Base-by-base conservation (phyloP, 2,113 vertebrate species). In the Austrofundulus limnaeus region DNA sequence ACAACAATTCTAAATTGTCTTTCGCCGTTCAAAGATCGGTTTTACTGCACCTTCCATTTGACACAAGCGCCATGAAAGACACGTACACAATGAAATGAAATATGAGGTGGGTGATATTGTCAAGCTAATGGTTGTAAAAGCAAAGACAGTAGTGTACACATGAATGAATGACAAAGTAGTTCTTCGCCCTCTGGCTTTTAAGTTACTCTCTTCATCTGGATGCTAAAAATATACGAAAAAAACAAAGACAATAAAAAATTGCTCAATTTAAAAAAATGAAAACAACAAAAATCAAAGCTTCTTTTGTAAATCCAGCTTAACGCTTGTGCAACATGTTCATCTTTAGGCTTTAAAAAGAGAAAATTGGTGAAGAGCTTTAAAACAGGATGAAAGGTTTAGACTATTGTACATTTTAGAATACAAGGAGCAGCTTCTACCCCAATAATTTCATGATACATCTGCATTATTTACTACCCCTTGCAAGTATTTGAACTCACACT, bases 381-480 rank as follows among this genome's bases (percentile, higher is more conserved):
- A 49, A 53, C 13, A 12, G 50, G 23, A 42, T 59, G 56, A 56
- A 59, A 23, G 56, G 37, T 74, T 73, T 60, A 21, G 31, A 66
- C 50, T 24, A 16, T 41, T 25, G n/a, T 17, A 28, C 38, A 50
- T 57, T 51, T 81, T 37, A 45, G 19, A 55, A 67, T 28, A 23
- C 67, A 70, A 71, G 57, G 43, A 72, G 66, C 46, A 58, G 67
- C 67, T 79, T 82, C 82, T 64, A 80, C 20, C 57, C 74, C 70
- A 78, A 80, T 83, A 73, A 75, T 80, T 83, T 78, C 65, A 76
- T 59, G 61, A 87, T 78, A 67, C 39, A 34, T 49, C 66, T 85
- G 61, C 66, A 83, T 86, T 86, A 83, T 86, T 78, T 78, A 86
- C 77, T n/a, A 80, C 23, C 72, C 75, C 70, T 86, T 48, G 70